Percentiles rank a stretch among this genome's conserved stretches.
These are phyloP conservation scores for Poecilia velifera DNA, from an alignment of 2,797 vertebrate genomes.

Conservation along the genomic window DNA sequence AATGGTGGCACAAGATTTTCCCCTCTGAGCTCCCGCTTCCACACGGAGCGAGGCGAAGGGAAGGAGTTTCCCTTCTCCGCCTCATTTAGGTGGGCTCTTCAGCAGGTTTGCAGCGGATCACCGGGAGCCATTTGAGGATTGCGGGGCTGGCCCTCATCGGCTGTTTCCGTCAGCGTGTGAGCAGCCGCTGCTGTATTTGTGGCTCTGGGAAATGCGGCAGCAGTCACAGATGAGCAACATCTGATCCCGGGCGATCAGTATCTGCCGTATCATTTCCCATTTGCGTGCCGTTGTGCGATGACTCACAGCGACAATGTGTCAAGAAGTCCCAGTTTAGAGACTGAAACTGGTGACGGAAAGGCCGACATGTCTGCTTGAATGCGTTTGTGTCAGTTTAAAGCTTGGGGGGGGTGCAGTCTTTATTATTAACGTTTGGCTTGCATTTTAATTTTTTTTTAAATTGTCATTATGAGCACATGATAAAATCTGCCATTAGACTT, in stretches of 20 bases:
- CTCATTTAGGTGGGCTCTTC: conserved; percentile 60
- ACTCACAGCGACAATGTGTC: conserved; percentile 54
- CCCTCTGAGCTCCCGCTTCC: conserved; percentile 1
- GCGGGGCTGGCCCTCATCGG: conserved; percentile 36
- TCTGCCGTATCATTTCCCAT: conserved; percentile 52
- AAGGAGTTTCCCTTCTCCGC: conserved; percentile 48
- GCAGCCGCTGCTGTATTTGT: conserved; percentile 21
- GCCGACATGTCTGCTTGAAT: neutral
- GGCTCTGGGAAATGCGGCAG: conserved; percentile 48
- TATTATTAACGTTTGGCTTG: neutral
- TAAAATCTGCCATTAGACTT: conserved; percentile 29
- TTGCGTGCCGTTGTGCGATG: conserved; percentile 47
- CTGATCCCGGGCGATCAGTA: conserved; percentile 55
- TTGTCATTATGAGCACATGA: conserved; percentile 1
- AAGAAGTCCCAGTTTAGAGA: conserved; percentile 23
- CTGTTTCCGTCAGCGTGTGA: conserved; percentile 50
- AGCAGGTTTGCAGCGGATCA: conserved; percentile 50
- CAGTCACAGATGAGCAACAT: conserved; percentile 60
- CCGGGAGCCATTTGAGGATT: conserved; percentile 49
- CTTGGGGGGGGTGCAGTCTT: neutral
- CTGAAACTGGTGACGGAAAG: conserved; percentile 35
- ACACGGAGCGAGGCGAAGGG: conserved; percentile 33
- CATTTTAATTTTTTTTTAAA: neutral
- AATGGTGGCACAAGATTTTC: neutral
- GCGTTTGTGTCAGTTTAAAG: neutral